phyloP scores from a whole-genome alignment of 64 coral and sea anemone genomes.

The Montipora efflorescens region DNA sequence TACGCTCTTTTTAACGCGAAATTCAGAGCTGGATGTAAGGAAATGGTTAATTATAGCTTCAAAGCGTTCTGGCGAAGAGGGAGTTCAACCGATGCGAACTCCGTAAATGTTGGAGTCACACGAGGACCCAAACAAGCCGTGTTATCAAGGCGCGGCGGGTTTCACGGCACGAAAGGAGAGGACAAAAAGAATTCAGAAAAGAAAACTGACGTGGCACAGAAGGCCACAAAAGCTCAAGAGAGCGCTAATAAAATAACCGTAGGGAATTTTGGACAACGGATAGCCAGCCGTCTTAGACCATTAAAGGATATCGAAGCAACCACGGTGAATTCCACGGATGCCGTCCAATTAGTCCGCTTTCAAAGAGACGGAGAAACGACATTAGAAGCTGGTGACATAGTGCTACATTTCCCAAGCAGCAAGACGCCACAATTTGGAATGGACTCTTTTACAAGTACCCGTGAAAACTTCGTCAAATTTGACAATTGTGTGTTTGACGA shows the following conservation, averaged over 20 bases:
- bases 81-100: neutral
- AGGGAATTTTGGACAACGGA: neutral
- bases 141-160: constrained; percentile 10
- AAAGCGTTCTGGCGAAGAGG: neutral
- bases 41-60: constrained; percentile 35
- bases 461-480: neutral
- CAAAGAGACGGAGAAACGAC: neutral
- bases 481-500: neutral
- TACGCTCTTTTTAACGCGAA: constrained; percentile 86
- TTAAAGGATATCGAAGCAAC: neutral
- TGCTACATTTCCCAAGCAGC: neutral
- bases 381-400: neutral
- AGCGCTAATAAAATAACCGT: neutral
- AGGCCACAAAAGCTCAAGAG: neutral
- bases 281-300: neutral
- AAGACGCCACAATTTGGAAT: neutral
- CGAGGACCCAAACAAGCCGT: neutral
- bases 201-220: neutral
- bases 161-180: constrained; percentile 24
- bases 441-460: neutral
- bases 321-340: neutral
- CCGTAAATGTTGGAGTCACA: too few relatives aligned
- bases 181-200: neutral
- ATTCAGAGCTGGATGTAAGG: constrained; percentile 88
- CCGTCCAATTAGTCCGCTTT: constrained; percentile 1